These are phyloP conservation scores for Sphinx pinastri DNA, from an alignment of 2,888 invertebrate genomes.

Conservation along the genomic window DNA sequence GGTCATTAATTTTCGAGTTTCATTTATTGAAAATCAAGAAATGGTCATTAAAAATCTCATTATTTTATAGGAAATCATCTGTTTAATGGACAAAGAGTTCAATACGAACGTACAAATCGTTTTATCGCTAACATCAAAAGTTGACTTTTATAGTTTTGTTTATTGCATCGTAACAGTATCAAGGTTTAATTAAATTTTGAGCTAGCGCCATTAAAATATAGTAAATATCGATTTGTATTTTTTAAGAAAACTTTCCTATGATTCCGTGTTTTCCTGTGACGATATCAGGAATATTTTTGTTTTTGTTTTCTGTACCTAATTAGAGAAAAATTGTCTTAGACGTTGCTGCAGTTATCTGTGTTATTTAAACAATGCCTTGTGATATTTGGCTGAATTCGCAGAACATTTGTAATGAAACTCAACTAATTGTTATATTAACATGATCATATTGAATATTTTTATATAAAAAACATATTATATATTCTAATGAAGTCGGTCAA, in stretches of 20 bases:
- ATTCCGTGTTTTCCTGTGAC: background rate
- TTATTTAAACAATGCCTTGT: too few relatives aligned
- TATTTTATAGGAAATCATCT: conserved; percentile 18
- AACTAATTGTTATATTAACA: too few relatives aligned
- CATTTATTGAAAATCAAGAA: background rate
- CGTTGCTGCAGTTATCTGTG: too few relatives aligned
- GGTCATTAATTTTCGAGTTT: background rate
- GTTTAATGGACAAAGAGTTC: conserved; percentile 8
- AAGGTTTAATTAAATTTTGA: conserved; percentile 29
- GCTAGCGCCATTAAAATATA: conserved; percentile 23
- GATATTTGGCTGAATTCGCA: too few relatives aligned
- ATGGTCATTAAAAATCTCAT: conserved; percentile 14
- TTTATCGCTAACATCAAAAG: conserved; percentile 27
- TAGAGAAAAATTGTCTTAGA: too few relatives aligned
- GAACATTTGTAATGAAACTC: too few relatives aligned
- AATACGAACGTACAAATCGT: conserved; percentile 20
- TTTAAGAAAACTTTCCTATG: background rate
- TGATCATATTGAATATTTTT: too few relatives aligned
- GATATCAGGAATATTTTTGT: too few relatives aligned
- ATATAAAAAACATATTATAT: too few relatives aligned
- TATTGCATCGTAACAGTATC: conserved; percentile 24
- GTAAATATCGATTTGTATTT: conserved; percentile 17
- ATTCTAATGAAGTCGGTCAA: too few relatives aligned
- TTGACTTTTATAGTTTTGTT: conserved; percentile 28
- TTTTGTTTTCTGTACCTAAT: too few relatives aligned